A percentile compares a stretch with the other conserved stretches of the same genome.
Conservation (phyloP, 2,113 vertebrate species). For the Corythoichthys intestinalis region DNA sequence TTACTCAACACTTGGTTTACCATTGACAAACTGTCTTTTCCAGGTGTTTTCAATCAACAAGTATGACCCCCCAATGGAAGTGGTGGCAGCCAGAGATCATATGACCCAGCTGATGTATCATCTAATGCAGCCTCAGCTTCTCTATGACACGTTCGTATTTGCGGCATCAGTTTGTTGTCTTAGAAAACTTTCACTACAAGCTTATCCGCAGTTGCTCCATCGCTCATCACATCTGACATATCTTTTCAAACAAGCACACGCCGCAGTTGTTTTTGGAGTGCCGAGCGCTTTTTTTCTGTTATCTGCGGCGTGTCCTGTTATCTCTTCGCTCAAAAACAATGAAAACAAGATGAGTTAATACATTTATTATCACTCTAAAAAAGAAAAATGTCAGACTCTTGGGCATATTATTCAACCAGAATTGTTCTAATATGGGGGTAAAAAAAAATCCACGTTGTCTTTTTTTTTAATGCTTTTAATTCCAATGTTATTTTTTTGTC, state of each 20-base stretch:
- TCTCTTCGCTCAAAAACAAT: conserved; percentile 27
- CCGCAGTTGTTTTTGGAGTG: conserved; percentile 13
- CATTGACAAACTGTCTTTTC: neutral
- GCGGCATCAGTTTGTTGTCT: neutral
- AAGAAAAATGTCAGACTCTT: conserved; percentile 37
- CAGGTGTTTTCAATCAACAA: conserved; percentile 85
- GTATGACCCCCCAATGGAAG: conserved; percentile 82
- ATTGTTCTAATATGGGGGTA: conserved; percentile 10
- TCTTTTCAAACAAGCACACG: conserved; percentile 8
- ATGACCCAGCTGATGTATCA: conserved; percentile 75
- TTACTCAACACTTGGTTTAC: neutral
- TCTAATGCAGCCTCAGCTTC: conserved; percentile 79
- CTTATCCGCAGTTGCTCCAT: neutral
- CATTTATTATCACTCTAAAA: conserved; percentile 41
- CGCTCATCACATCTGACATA: neutral
- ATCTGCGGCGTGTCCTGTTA: conserved; percentile 24
- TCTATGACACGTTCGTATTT: conserved; percentile 81
- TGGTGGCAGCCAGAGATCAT: conserved; percentile 83
- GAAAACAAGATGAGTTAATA: conserved; percentile 10
- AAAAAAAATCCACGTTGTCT: conserved; percentile 29
- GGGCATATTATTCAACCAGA: conserved; percentile 38
- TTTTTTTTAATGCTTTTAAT: conserved; percentile 13
- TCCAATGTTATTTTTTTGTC: neutral
- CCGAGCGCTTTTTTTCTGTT: conserved; percentile 6
- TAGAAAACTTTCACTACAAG: neutral